Conservation (phyloP, 2,797 vertebrate species). For the Epinephelus coioides region DNA sequence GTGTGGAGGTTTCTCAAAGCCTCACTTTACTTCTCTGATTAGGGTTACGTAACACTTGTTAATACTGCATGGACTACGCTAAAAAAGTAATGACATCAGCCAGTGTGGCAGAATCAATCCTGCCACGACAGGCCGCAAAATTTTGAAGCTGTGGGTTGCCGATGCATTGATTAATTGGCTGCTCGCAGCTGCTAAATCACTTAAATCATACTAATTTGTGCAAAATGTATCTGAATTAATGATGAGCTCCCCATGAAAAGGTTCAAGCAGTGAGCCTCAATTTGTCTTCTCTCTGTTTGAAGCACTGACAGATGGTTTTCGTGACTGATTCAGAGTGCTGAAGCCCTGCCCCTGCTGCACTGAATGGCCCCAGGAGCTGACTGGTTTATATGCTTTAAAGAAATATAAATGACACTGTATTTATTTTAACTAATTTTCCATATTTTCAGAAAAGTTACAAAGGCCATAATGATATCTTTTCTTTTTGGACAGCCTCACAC, state of each 20-base stretch:
- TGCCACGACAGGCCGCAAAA: conserved; percentile 48
- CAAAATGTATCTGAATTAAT: conserved; percentile 61
- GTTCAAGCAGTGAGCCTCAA: neutral
- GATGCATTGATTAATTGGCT: conserved; percentile 49
- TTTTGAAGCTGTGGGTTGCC: conserved; percentile 28
- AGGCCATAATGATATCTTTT: no score
- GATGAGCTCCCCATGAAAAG: conserved; percentile 30
- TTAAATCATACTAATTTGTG: conserved; percentile 58
- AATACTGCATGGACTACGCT: conserved; percentile 82
- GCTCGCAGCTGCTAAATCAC: conserved; percentile 43
- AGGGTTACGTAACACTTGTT: conserved; percentile 82
- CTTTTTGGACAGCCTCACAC: neutral
- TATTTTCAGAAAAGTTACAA: no score
- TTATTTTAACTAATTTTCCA: neutral
- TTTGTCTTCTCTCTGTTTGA: conserved; percentile 36
- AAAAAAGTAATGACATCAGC: conserved; percentile 79
- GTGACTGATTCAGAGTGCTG: neutral
- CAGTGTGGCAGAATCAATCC: conserved; percentile 69
- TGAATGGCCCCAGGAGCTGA: neutral
- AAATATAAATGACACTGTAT: neutral
- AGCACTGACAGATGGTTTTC: conserved; percentile 17
- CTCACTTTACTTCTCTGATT: conserved; percentile 79
- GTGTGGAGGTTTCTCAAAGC: conserved; percentile 76
- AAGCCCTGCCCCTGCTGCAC: neutral
- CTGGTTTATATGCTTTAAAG: neutral